phyloP scores from a whole-genome alignment of 1,140 invertebrate species.

The Bilobella aurantiaca region DNA sequence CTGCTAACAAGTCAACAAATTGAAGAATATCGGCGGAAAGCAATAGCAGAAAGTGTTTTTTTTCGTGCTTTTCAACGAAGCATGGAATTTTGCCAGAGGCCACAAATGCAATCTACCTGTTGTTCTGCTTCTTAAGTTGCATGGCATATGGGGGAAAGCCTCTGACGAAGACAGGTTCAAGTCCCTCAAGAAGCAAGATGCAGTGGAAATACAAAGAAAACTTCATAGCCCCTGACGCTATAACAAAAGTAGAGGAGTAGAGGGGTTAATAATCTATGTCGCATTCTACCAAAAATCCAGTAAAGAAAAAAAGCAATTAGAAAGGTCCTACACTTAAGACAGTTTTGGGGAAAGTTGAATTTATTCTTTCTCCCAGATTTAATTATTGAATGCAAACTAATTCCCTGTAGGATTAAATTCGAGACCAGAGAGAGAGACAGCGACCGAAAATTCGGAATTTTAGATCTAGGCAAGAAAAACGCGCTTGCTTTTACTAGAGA shows the following conservation, averaged over 20 bases:
- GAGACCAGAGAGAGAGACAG: too few species aligned
- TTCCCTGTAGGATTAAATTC: neutral
- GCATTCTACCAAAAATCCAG: neutral
- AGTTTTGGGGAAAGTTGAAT: neutral
- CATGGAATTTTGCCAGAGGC: conserved; percentile 31
- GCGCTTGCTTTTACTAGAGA: too few species aligned
- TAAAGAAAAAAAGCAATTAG: too few species aligned
- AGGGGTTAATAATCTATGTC: neutral
- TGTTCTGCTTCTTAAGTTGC: neutral
- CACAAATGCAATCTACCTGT: conserved; percentile 1
- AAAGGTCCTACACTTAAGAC: neutral
- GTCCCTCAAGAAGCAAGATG: too few species aligned
- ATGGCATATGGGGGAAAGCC: too few species aligned
- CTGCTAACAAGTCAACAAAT: too few species aligned
- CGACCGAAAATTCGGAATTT: too few species aligned
- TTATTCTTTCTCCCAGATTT: neutral
- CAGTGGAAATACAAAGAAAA: too few species aligned
- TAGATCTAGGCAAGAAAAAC: too few species aligned
- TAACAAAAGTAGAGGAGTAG: neutral
- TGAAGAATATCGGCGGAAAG: too few species aligned
- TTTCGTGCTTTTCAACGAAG: conserved; percentile 6
- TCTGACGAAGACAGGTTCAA: too few species aligned
- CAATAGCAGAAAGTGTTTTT: neutral
- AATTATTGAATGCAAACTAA: neutral
- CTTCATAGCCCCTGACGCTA: too few species aligned